These are phyloP conservation scores for Seriola quinqueradiata DNA, from an alignment of 2,113 vertebrate genomes.

Conservation along the genomic window DNA sequence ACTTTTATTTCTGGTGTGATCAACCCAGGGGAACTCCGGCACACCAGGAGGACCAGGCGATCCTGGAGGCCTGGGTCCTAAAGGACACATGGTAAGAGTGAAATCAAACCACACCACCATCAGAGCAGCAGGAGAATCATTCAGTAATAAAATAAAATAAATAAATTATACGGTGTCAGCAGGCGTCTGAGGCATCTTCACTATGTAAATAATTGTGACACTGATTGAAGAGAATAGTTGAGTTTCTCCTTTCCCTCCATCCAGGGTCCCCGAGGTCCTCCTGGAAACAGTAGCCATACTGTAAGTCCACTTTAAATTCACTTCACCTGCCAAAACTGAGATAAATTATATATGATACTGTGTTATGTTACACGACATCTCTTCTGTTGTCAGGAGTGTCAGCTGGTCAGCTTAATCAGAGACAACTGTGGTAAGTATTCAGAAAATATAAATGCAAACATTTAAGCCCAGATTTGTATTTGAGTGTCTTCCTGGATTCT, in stretches of 20 bases:
- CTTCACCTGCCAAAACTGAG: not conserved
- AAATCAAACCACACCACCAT: not conserved
- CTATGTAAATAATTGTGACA: no score
- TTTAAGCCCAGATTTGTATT: not conserved
- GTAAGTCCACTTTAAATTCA: constrained; percentile 78
- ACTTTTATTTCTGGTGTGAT: not conserved
- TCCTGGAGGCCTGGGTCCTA: constrained; percentile 82
- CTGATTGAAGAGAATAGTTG: not conserved
- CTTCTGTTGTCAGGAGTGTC: constrained; percentile 84
- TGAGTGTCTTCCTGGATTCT: no score
- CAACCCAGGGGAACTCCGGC: constrained; percentile 85
- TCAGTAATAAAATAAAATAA: no score
- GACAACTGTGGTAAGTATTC: constrained; percentile 89
- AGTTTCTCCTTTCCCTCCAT: not conserved
- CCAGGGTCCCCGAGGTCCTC: constrained; percentile 87
- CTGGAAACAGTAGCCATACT: constrained; percentile 69
- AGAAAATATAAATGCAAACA: not conserved
- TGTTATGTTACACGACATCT: not conserved
- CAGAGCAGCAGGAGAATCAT: not conserved
- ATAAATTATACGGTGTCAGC: no score
- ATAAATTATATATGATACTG: not conserved
- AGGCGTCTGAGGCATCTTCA: no score
- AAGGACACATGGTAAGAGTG: constrained; percentile 84
- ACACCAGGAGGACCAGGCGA: constrained; percentile 78
- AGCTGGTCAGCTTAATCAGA: constrained; percentile 85